phyloP scores from a whole-genome alignment of 2,888 invertebrate species.

The Petrolisthes manimaculis region DNA sequence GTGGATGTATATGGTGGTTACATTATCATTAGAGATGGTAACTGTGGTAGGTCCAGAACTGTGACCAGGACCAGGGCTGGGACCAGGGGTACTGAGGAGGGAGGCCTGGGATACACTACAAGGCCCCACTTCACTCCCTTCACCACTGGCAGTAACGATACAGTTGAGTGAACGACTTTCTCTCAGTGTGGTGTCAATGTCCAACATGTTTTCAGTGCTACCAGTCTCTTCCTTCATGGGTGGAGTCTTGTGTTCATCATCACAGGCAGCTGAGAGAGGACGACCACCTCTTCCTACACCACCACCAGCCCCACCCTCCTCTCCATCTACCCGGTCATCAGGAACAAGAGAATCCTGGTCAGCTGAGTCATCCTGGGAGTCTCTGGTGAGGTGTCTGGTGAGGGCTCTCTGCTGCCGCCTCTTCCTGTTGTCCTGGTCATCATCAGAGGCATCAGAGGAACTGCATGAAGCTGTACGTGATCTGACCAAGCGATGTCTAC shows the following conservation, averaged over 20 bases:
- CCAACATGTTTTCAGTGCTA: slow-evolving; percentile 64
- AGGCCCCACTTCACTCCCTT: slow-evolving; percentile 28
- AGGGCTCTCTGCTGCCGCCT: slow-evolving; percentile 68
- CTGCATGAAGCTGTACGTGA: slow-evolving; percentile 89
- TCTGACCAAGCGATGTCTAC: slow-evolving; percentile 78
- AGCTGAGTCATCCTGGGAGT: slow-evolving; percentile 81
- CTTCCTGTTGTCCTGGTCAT: slow-evolving; percentile 82
- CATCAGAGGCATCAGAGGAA: slow-evolving; percentile 92
- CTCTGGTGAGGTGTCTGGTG: slow-evolving; percentile 74
- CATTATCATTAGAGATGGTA: slow-evolving; percentile 64
- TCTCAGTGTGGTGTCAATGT: slow-evolving; percentile 63
- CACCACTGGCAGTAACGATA: slow-evolving; percentile 60
- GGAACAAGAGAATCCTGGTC: background rate
- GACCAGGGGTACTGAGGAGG: slow-evolving; percentile 17
- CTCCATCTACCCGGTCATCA: background rate
- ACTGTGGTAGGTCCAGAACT: slow-evolving; percentile 38
- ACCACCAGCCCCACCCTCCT: slow-evolving; percentile 4
- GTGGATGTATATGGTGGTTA: slow-evolving; percentile 65
- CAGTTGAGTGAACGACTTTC: slow-evolving; percentile 66
- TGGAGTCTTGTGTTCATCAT: slow-evolving; percentile 53
- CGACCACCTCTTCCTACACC: slow-evolving; percentile 11
- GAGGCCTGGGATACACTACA: slow-evolving; percentile 46
- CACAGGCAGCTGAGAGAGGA: slow-evolving; percentile 58
- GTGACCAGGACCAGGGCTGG: background rate
- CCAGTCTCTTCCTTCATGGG: slow-evolving; percentile 47